These are phyloP conservation scores for Drusus annulatus DNA, from an alignment of 1,140 invertebrate genomes.

Conservation along the genomic window DNA sequence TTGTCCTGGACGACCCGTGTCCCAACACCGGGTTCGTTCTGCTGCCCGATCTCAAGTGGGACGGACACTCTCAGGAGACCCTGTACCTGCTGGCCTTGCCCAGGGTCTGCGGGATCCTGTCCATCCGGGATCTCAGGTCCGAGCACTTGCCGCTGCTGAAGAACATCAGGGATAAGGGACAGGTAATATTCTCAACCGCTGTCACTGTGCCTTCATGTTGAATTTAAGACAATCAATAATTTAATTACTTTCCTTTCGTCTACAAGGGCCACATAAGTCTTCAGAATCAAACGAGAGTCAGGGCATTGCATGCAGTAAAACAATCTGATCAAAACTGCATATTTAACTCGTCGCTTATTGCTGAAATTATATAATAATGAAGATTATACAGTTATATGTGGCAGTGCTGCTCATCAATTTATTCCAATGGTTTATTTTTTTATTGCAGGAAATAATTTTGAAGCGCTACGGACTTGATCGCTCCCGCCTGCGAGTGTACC, in stretches of 20 bases:
- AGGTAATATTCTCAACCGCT: constrained; percentile 68
- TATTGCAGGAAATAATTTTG: constrained; percentile 78
- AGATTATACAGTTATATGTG: too few relatives aligned
- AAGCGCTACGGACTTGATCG: constrained; percentile 84
- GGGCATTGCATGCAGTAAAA: too few relatives aligned
- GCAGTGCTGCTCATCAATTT: too few relatives aligned
- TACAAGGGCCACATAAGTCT: too few relatives aligned
- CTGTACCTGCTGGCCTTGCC: constrained; percentile 90
- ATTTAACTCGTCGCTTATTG: too few relatives aligned
- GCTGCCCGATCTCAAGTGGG: constrained; percentile 94
- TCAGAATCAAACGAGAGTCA: too few relatives aligned
- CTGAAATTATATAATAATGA: too few relatives aligned
- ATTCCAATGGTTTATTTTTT: too few relatives aligned
- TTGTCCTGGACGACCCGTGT: constrained; percentile 89
- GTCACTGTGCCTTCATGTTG: too few relatives aligned
- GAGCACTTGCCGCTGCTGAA: constrained; percentile 87
- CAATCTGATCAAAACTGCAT: too few relatives aligned
- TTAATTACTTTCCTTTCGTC: too few relatives aligned
- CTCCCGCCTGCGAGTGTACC: constrained; percentile 85
- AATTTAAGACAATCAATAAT: too few relatives aligned
- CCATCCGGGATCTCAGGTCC: constrained; percentile 85
- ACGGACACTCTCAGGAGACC: constrained; percentile 81
- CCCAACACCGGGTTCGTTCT: constrained; percentile 88
- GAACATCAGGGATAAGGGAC: constrained; percentile 84
- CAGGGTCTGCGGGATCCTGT: constrained; percentile 81